These are phyloP conservation scores for Hofmannophila pseudospretella DNA, from an alignment of 2,888 invertebrate genomes.

Conservation along the genomic window DNA sequence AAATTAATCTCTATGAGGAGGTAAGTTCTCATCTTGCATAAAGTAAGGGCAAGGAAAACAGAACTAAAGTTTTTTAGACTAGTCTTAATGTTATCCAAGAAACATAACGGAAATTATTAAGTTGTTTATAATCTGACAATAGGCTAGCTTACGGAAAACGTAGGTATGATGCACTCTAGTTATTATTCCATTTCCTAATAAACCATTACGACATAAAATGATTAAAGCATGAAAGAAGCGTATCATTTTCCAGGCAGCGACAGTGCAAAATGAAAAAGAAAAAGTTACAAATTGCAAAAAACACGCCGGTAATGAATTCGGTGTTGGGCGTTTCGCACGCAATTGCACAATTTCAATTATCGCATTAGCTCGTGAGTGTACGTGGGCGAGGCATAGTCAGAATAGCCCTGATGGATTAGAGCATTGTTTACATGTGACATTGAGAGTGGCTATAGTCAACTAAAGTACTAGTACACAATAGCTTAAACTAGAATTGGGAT, in stretches of 20 bases:
- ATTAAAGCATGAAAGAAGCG: slow-evolving; percentile 56
- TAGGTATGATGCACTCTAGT: too few relatives aligned
- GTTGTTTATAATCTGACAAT: too few relatives aligned
- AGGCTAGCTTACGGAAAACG: too few relatives aligned
- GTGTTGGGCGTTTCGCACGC: slow-evolving; percentile 70
- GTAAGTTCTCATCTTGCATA: too few relatives aligned
- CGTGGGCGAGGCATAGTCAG: slow-evolving; percentile 23
- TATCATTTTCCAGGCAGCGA: slow-evolving; percentile 47
- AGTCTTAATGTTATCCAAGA: too few relatives aligned
- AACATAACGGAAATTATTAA: too few relatives aligned
- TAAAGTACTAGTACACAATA: too few relatives aligned
- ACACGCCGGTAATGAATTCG: slow-evolving; percentile 70
- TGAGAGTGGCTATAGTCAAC: slow-evolving; percentile 6
- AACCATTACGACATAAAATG: slow-evolving; percentile 46
- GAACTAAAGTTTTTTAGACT: too few relatives aligned
- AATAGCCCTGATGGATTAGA: slow-evolving; percentile 43
- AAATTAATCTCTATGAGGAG: too few relatives aligned
- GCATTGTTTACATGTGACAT: slow-evolving; percentile 26
- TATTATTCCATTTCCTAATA: slow-evolving; percentile 38
- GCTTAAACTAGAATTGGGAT: too few relatives aligned
- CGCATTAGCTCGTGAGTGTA: slow-evolving; percentile 46
- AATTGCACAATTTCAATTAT: slow-evolving; percentile 79
- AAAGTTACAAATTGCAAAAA: slow-evolving; percentile 52
- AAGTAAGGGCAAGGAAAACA: too few relatives aligned
- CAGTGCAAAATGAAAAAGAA: slow-evolving; percentile 40